phyloP scores from a whole-genome alignment of 2,888 invertebrate species.

The Chironomus riparius region DNA sequence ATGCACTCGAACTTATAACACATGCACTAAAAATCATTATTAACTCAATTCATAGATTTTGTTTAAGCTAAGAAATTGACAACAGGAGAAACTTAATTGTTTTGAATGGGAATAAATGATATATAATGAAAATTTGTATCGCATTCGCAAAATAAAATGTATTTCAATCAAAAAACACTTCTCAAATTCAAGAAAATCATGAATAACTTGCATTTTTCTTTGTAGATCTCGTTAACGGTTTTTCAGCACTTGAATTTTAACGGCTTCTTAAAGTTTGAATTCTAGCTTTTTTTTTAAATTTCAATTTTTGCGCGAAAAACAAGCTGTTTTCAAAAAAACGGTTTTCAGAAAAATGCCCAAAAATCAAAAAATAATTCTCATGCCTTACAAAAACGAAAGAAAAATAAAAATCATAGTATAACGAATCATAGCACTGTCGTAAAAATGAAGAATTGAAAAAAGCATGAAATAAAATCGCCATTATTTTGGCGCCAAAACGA shows the following conservation, averaged over 20 bases:
- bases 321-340: too few species aligned
- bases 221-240: too few species aligned
- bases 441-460: background rate
- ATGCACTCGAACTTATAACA: background rate
- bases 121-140: background rate
- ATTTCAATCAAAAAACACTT: background rate
- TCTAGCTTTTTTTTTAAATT: too few species aligned
- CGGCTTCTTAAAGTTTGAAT: too few species aligned
- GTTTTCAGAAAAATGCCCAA: too few species aligned
- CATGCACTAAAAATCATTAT: background rate
- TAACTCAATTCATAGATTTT: background rate
- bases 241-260: too few species aligned
- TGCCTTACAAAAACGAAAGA: background rate
- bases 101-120: background rate
- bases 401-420: background rate
- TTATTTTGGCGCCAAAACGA: background rate
- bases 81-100: slow-evolving; percentile 4
- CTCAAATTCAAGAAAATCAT: background rate
- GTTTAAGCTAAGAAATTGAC: background rate
- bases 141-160: background rate
- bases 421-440: too few species aligned
- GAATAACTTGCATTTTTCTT: background rate
- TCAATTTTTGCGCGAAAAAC: too few species aligned
- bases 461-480: background rate
- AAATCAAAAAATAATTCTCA: background rate